Base-by-base conservation (phyloP, 2,113 vertebrate species). In the Laticauda laticaudata region DNA sequence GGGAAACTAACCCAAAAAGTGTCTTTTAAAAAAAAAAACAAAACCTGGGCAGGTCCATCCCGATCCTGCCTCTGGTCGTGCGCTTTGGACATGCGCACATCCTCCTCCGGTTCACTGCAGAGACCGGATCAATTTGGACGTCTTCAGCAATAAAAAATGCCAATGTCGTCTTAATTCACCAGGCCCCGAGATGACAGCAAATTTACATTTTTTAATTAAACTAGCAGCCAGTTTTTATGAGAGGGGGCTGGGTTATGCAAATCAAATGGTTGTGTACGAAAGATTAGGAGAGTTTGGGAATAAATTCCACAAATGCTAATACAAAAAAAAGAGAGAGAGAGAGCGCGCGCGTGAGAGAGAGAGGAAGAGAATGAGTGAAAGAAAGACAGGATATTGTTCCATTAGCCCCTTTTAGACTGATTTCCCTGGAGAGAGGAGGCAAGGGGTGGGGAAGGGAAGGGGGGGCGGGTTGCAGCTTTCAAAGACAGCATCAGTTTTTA, bases 121-220 rank as follows among this genome's bases (percentile, higher is more conserved):
- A 98, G 48, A 48, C 98, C 98, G 97, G 98, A 99, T 99, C 98
- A 98, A 98, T 99, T 98, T 99, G 99, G 98, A 99, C 98, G 98
- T 99, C 99, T 99, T 99, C 98, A 99, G 99, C 99, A 99, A 99
- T 99, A 99, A 99, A 99, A 99, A 98, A 99, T 99, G 98, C 99
- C 98, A 98, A 99, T 99, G 99, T 99, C 98, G 98, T 99, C 98
- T 98, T 99, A 98, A 99, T 99, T 99, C 98, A 99, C 98, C 97
- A 98, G 98, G 98, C 99, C 98, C 98, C 99, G 96, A 98, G 98
- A 98, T 99, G 99, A 99, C 99, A 99, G 99, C 98, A 99, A 99
- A 99, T 99, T 99, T 99, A 99, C 99, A 99, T 99, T 99, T 99
- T 99, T 99, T 99, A 99, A 99, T 99, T 99, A 99, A 99, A 99